Base-by-base conservation (phyloP, 1,140 invertebrate species). In the Bombus breviceps region DNA sequence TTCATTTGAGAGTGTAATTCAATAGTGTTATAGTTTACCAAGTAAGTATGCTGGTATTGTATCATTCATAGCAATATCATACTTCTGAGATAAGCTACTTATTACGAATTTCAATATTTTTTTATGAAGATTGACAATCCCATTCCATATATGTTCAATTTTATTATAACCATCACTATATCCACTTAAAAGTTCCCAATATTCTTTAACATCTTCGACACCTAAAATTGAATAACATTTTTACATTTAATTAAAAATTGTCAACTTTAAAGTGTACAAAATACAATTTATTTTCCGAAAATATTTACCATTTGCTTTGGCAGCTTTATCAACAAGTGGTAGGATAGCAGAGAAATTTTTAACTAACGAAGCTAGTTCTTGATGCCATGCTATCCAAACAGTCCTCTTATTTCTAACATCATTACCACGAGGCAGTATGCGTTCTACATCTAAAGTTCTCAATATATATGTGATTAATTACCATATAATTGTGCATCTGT, bases 171-270 rank as follows among this genome's bases (percentile, higher is more conserved):
- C 96, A 9, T 95, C 94, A 79, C 95, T 92, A 81, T 96, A 96
- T 83, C 96, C 96, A 10, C 90, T 93, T 18, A 97, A 90, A 53
- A 95, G 94, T 87, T 97, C 96, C 96, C 96, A 97, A 89, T 97
- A 97, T 69, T 95, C 94, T 86, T 95, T 92, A 1, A 96, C 94
- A 57, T 94, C 91, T 34, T 94, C 89, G 22, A 87, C 86, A 68
- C 83, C 95, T 96, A 81, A 62, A 77, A 68, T 5, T 41, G 18
- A 2, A 66, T 2, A n/a, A 66, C 69, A 39, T 68, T 77, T 59
- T 66, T 18, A 34, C 5, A 25, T 32, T 78, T 41, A 25, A 34
- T 47, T 41, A 34, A 79, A 28, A 62, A 28, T 68, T 47, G 5
- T 9, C 75, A 32, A 43, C 66, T 71, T 82, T 18, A 37, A 13